Evolutionary conservation across 2,888 invertebrate genomes (phyloP), one percentile per base, ranked within the genome.

Genomic region (Drosophila neotestacea): DNA sequence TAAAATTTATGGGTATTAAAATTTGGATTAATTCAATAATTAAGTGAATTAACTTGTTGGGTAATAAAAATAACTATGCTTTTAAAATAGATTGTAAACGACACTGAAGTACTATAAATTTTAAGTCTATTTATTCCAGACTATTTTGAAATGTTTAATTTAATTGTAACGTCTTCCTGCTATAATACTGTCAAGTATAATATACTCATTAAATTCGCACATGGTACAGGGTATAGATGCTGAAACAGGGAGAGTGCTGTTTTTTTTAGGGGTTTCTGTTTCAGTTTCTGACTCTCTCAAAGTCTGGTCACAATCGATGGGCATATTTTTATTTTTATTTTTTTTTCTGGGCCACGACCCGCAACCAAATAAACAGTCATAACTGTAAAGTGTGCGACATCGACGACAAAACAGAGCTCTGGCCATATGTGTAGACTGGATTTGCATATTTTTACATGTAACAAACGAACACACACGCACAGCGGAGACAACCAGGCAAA

Each of bases 401-500:
- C 70, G 70, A 81, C 81, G 77, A 81, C 78, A 74, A 81, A 84
- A 86, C 68, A 70, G 63, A 76, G 66, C 68, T 64, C 63, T 81
- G 71, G 69, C 88, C 88, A 89, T 84, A 89, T 84, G 89, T 85
- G 85, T 68, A 56, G 80, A 85, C 72, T 88, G 83, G 79, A 85
- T 85, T 85, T 85, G 80, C 88, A 85, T 85, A 85, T 89, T 79
- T 89, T 88, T 88, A 66, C 85, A 89, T 86, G 88, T 50, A 60
- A 58, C 59, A 48, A 55, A 54, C 41, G 56, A 41, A 30, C 39
- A 70, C 41, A 55, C 28, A 39, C 32, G 30, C 38, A 58, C 16
- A 56, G 50, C 27, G 59, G 38, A 72, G 50, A 55, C 60, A 73
- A 63, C 13, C 32, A 48, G 50, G 70, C 80, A 76, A 70, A 80